A percentile compares a stretch with the other conserved stretches of the same genome.
Conservation (phyloP, 1,140 invertebrate genomes). For the Venturia canescens region DNA sequence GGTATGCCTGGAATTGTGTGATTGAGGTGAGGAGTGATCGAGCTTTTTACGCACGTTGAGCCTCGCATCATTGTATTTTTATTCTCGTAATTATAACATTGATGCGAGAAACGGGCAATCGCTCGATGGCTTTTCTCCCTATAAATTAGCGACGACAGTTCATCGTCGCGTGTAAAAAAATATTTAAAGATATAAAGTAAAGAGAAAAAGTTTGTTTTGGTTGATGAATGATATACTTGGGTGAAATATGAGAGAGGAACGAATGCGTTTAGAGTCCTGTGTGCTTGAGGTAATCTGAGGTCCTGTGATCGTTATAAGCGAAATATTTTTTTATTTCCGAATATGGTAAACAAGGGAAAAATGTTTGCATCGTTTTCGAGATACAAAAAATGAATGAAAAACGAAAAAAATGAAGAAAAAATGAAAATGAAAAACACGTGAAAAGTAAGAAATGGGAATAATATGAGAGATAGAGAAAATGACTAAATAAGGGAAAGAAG, state of each 20-base stretch:
- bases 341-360: slow-evolving; percentile 72
- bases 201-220: background rate
- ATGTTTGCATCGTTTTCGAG: slow-evolving; percentile 31
- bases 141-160: background rate
- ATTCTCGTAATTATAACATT: background rate
- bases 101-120: background rate
- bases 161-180: slow-evolving; percentile 8
- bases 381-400: background rate
- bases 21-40: slow-evolving; percentile 12
- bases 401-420: slow-evolving; percentile 13
- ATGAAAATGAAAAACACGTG: too few relatives aligned
- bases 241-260: slow-evolving; percentile 53
- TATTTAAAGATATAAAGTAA: background rate
- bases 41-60: background rate
- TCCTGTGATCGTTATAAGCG: slow-evolving; percentile 78
- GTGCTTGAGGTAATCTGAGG: slow-evolving; percentile 77
- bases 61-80: background rate
- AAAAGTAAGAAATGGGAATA: background rate
- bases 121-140: background rate
- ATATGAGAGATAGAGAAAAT: slow-evolving; percentile 7
- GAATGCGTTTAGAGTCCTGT: slow-evolving; percentile 65
- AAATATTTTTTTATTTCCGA: slow-evolving; percentile 79
- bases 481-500: slow-evolving; percentile 14
- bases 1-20: slow-evolving; percentile 43
- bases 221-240: slow-evolving; percentile 8